Percentiles rank a stretch among this genome's conserved stretches.
phyloP scores from a whole-genome alignment of 1,140 invertebrate genomes.

The Nomia melanderi region DNA sequence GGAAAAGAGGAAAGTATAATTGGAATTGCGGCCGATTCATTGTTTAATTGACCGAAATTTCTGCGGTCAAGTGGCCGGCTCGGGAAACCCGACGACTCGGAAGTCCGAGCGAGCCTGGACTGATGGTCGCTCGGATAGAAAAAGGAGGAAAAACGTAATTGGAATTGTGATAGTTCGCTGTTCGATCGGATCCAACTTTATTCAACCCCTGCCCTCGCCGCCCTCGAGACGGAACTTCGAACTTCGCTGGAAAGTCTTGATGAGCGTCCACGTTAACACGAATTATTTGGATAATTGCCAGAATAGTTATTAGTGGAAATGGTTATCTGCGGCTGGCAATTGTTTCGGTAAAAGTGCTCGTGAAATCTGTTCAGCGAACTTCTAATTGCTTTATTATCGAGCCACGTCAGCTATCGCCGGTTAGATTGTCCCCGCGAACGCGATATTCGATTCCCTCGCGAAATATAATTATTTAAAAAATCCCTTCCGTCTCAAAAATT shows the following conservation, averaged over 20 bases:
- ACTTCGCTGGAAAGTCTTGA: constrained; percentile 26
- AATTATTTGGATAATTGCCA: constrained; percentile 46
- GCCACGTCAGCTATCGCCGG: not conserved
- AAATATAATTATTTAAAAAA: too few relatives aligned
- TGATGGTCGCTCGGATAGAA: not conserved
- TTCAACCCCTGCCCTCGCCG: not conserved
- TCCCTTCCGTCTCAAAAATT: too few relatives aligned
- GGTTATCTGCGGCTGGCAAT: not conserved
- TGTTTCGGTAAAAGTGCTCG: constrained; percentile 25
- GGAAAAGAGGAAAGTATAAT: not conserved
- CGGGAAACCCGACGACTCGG: not conserved
- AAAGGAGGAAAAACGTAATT: constrained; percentile 9
- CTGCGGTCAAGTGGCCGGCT: not conserved
- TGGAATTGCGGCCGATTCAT: not conserved
- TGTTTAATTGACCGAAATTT: not conserved
- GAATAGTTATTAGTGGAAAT: constrained; percentile 28
- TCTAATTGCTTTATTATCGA: constrained; percentile 41
- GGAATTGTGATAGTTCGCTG: constrained; percentile 15
- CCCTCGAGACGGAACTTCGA: constrained; percentile 4
- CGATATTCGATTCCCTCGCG: not conserved
- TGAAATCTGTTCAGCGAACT: constrained; percentile 24
- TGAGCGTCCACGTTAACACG: constrained; percentile 37
- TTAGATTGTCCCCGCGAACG: not conserved
- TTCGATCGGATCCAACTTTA: constrained; percentile 29
- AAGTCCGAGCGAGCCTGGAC: not conserved